phyloP scores from a whole-genome alignment of 2,113 vertebrate species.

The Halichoerus grypus region DNA sequence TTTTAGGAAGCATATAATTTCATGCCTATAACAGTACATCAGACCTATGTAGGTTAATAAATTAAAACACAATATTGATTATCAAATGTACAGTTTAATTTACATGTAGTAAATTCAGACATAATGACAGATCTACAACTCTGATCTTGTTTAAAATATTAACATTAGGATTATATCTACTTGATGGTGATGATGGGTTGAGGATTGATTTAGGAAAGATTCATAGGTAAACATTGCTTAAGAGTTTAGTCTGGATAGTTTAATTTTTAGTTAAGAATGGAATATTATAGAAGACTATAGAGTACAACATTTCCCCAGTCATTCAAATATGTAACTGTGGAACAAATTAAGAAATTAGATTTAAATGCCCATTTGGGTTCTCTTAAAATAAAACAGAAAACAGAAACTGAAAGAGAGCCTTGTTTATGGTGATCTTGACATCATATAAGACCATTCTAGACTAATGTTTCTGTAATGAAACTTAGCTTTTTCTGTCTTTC shows the following conservation, averaged over 20 bases:
- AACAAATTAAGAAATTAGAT: slow-evolving; percentile 1
- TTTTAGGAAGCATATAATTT: slow-evolving; percentile 18
- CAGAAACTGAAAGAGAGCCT: not conserved
- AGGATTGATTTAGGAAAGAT: not conserved
- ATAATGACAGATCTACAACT: not conserved
- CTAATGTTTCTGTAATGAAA: not conserved
- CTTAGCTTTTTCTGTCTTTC: slow-evolving; percentile 4
- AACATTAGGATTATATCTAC: slow-evolving; percentile 32
- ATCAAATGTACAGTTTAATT: not conserved
- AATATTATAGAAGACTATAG: not conserved
- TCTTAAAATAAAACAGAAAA: slow-evolving; percentile 49
- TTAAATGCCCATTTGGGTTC: not conserved
- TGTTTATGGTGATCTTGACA: not conserved
- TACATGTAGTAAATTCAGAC: not conserved
- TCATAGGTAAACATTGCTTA: not conserved
- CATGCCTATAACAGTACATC: not conserved
- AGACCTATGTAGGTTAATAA: not conserved
- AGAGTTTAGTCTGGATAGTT: slow-evolving; percentile 5
- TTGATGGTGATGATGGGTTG: not conserved
- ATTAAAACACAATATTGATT: not conserved
- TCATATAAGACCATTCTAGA: not conserved
- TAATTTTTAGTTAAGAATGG: not conserved
- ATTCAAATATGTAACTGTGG: not conserved
- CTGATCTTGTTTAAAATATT: not conserved
- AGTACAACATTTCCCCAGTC: not conserved